phyloP scores from a whole-genome alignment of 2,797 vertebrate genomes.

The Notoglanidium macrostoma region DNA sequence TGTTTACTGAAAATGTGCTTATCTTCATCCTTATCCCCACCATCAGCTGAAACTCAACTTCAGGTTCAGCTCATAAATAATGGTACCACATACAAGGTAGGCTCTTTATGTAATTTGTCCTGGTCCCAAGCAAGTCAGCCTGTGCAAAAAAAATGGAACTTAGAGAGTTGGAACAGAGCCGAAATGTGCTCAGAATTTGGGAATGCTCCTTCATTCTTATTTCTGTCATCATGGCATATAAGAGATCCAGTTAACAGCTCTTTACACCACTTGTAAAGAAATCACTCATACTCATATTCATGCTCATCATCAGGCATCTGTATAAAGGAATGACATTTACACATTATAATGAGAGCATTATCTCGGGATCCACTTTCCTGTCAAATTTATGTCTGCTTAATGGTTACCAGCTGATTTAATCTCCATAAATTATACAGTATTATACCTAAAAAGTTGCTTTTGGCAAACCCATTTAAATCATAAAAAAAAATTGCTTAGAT shows the following conservation, averaged over 20 bases:
- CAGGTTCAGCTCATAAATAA: constrained; percentile 10
- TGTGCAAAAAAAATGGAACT: background rate
- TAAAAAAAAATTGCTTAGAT: background rate
- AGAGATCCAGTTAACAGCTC: background rate
- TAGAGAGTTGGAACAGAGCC: background rate
- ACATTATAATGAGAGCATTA: background rate
- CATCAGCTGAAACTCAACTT: background rate
- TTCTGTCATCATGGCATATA: background rate
- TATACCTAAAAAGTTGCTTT: background rate
- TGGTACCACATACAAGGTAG: background rate
- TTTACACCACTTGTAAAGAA: background rate
- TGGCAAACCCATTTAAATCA: background rate
- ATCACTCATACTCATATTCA: background rate
- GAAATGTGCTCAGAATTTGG: background rate
- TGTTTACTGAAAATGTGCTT: background rate
- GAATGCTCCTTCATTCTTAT: background rate
- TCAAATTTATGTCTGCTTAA: background rate
- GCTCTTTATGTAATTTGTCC: background rate
- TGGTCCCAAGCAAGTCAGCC: background rate
- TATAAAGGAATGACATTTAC: background rate
- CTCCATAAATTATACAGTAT: constrained; percentile 16
- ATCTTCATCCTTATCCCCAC: constrained; percentile 16
- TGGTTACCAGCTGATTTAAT: constrained; percentile 11
- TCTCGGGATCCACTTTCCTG: background rate
- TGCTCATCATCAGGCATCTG: background rate